Conservation (phyloP, 30 jellyfish, hydroid and myxozoan species). For the Cassiopea andromeda region DNA sequence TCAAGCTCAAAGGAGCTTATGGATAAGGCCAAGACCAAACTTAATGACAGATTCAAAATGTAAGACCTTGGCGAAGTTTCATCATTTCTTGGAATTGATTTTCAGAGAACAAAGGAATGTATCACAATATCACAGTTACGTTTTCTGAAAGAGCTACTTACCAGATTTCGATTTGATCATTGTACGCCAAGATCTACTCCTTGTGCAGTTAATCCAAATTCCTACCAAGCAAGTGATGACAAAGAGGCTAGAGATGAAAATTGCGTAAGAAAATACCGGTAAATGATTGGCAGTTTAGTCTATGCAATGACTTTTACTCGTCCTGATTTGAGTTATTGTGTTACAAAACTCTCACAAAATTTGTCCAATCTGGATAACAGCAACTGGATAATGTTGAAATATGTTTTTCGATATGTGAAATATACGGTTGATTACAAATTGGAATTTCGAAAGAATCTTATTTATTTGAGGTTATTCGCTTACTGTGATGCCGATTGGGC, state of each 20-base stretch:
- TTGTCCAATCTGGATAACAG: not conserved
- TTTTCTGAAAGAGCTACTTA: slow-evolving; percentile 17
- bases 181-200: slow-evolving; percentile 66
- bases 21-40: slow-evolving; percentile 10
- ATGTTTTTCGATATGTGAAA: slow-evolving; percentile 37
- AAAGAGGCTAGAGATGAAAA: not conserved
- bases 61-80: slow-evolving; percentile 72
- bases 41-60: slow-evolving; percentile 31
- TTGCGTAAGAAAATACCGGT: not conserved
- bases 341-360: slow-evolving; percentile 54
- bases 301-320: slow-evolving; percentile 63
- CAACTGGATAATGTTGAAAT: slow-evolving; percentile 6
- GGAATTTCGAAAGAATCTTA: not conserved
- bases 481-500: slow-evolving; percentile 79
- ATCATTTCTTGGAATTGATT: slow-evolving; percentile 67
- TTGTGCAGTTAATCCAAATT: slow-evolving; percentile 21
- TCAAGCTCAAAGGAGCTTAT: slow-evolving; percentile 21
- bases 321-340: slow-evolving; percentile 33
- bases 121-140: slow-evolving; percentile 43
- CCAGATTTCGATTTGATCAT: slow-evolving; percentile 13
- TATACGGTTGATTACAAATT: slow-evolving; percentile 20
- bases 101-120: not conserved
- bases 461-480: slow-evolving; percentile 16
- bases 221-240: not conserved
- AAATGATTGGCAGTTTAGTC: slow-evolving; percentile 49